A percentile compares a stretch with the other conserved stretches of the same genome.
These are phyloP conservation scores for Athene noctua DNA, from an alignment of 2,113 vertebrate species.

Conservation along the genomic window DNA sequence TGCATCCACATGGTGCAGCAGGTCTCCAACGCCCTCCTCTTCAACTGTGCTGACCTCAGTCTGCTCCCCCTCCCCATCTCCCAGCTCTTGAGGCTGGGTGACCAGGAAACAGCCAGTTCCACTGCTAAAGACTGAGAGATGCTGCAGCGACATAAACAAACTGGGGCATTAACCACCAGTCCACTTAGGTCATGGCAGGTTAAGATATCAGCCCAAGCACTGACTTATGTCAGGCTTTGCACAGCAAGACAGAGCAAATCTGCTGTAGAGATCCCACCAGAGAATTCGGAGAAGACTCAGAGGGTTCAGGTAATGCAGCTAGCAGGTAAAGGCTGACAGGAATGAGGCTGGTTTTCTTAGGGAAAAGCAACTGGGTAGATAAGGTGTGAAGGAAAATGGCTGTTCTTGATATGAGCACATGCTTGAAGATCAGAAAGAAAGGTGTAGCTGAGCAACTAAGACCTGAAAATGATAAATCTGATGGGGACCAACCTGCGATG, in stretches of 20 bases:
- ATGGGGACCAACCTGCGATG: too few relatives aligned
- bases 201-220: neutral
- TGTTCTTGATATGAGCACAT: fast-evolving
- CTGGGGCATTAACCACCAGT: fast-evolving
- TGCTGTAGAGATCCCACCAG: neutral
- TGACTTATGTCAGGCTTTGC: neutral
- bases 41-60: too few relatives aligned
- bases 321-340: neutral
- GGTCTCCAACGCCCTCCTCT: too few relatives aligned
- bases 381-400: neutral
- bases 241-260: neutral
- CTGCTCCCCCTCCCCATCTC: too few relatives aligned
- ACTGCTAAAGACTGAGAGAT: neutral
- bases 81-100: too few relatives aligned
- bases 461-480: neutral
- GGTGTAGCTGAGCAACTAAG: neutral
- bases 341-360: neutral
- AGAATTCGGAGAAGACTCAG: neutral
- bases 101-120: too few relatives aligned
- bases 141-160: neutral
- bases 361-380: neutral
- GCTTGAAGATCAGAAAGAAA: neutral
- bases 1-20: too few relatives aligned
- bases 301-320: neutral
- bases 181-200: neutral